phyloP scores from a whole-genome alignment of 1,140 invertebrate genomes.

The Euborellia annulipes region DNA sequence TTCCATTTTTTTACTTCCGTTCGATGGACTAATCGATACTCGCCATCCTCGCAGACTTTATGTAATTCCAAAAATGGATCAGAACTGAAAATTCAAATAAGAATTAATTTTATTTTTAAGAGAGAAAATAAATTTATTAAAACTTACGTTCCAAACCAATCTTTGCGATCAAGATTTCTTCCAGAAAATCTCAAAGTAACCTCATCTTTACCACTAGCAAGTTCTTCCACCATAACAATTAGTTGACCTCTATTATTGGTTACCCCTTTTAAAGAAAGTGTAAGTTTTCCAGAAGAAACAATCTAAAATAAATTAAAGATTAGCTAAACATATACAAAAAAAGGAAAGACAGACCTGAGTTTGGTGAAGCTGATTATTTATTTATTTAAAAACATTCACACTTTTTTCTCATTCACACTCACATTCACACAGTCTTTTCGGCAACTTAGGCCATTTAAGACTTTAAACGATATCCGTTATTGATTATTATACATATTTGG shows the following conservation, averaged over 20 bases:
- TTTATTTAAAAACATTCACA: background rate
- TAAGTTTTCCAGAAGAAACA: constrained; percentile 23
- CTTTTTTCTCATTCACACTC: too few relatives aligned
- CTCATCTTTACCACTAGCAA: constrained; percentile 33
- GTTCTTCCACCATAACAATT: constrained; percentile 34
- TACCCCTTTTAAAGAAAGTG: constrained; percentile 12
- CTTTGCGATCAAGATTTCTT: constrained; percentile 24
- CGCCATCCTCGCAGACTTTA: constrained; percentile 28
- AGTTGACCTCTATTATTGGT: constrained; percentile 22
- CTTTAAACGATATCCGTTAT: too few relatives aligned
- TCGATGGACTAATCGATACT: constrained; percentile 24
- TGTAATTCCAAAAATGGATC: constrained; percentile 38
- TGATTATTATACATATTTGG: too few relatives aligned
- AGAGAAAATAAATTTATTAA: background rate
- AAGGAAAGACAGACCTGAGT: too few relatives aligned
- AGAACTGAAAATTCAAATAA: constrained; percentile 15
- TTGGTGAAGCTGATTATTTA: background rate
- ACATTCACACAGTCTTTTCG: too few relatives aligned
- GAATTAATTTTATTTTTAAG: background rate
- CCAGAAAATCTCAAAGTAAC: constrained; percentile 27
- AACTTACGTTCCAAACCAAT: constrained; percentile 31
- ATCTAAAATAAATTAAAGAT: constrained; percentile 20
- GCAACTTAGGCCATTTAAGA: too few relatives aligned
- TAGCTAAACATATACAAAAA: too few relatives aligned
- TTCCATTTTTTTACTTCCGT: constrained; percentile 35